Evolutionary conservation across 2,797 vertebrate genomes (phyloP).

Genomic region (Cynopterus sphinx): DNA sequence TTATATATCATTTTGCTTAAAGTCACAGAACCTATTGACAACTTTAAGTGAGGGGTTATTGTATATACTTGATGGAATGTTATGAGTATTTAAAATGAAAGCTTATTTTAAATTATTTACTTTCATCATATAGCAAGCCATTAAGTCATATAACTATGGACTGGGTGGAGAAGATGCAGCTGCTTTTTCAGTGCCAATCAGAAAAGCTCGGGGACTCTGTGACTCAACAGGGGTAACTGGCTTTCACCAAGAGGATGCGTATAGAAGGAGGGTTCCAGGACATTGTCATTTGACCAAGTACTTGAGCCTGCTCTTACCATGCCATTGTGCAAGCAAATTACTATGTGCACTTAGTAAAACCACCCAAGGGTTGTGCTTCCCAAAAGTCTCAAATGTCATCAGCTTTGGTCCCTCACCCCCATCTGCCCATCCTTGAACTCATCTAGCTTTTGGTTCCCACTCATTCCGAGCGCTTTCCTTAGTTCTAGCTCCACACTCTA

Average conservation of each 20-base stretch:
- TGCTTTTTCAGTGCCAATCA: neutral
- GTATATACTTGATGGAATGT: neutral
- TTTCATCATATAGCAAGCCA: neutral
- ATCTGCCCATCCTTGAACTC: neutral
- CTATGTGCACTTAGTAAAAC: neutral
- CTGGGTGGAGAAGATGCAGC: neutral
- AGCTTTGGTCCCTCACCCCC: neutral
- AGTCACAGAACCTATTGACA: neutral
- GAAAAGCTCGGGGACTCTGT: neutral
- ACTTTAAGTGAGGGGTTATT: neutral
- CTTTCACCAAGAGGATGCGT: neutral
- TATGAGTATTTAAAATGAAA: conserved; percentile 14
- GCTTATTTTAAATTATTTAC: neutral
- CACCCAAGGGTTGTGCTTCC: neutral
- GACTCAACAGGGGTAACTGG: neutral
- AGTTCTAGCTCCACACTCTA: neutral
- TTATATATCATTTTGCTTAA: neutral
- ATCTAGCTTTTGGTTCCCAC: neutral
- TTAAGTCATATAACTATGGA: neutral
- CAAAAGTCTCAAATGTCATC: neutral
- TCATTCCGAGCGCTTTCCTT: neutral
- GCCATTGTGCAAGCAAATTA: neutral
- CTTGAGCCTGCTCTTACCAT: neutral
- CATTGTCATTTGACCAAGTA: neutral
- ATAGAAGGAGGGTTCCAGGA: neutral